These are phyloP conservation scores for Dipodomys ordii DNA, from an alignment of 2,113 vertebrate species.

Conservation along the genomic window DNA sequence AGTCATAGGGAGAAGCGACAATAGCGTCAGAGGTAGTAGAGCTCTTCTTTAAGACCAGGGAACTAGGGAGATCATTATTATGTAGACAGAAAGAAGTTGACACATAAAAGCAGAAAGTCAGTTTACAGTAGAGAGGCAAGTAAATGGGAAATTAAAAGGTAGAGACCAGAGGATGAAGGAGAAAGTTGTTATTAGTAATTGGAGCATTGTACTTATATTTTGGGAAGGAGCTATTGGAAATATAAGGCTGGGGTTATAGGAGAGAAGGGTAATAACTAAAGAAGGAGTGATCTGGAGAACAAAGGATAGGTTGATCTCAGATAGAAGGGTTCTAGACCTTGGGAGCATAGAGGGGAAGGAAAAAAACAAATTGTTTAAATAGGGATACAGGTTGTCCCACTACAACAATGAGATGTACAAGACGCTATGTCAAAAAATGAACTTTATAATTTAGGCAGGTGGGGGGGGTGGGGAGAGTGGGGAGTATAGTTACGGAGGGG, in stretches of 20 bases:
- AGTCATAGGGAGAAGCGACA: not conserved
- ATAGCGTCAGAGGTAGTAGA: not conserved
- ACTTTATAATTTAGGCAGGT: too few relatives aligned
- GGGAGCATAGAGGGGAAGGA: too few relatives aligned
- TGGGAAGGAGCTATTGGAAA: not conserved
- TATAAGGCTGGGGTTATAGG: not conserved
- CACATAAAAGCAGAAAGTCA: not conserved
- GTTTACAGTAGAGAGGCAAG: not conserved
- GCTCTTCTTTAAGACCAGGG: not conserved
- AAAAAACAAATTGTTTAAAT: too few relatives aligned
- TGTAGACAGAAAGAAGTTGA: not conserved
- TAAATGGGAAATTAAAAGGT: not conserved
- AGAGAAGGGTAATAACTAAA: not conserved
- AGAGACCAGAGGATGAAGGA: not conserved
- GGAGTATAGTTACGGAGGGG: too few relatives aligned
- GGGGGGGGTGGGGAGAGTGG: too few relatives aligned
- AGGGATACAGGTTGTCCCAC: too few relatives aligned
- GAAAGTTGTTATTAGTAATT: not conserved
- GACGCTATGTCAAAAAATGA: too few relatives aligned
- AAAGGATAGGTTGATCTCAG: not conserved
- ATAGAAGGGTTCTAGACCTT: not conserved
- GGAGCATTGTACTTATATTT: not conserved
- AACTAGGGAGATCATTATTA: not conserved
- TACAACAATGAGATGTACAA: too few relatives aligned
- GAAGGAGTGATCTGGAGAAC: not conserved